phyloP scores from a whole-genome alignment of 1,140 invertebrate genomes.

The Apis florea region DNA sequence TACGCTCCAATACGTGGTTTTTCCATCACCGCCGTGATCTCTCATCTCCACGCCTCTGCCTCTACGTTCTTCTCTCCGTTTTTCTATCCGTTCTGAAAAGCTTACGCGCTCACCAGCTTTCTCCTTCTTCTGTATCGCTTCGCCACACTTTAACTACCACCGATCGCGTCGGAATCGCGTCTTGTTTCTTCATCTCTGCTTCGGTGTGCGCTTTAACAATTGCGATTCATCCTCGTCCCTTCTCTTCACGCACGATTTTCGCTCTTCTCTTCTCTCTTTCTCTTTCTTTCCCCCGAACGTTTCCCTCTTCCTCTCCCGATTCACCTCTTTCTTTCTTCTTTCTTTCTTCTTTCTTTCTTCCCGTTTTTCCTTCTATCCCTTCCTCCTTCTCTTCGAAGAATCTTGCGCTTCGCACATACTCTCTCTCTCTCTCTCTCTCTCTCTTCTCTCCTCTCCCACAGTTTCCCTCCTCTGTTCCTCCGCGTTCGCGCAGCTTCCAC shows the following conservation, averaged over 20 bases:
- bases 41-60: background rate
- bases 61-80: background rate
- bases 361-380: background rate
- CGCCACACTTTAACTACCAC: background rate
- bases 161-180: background rate
- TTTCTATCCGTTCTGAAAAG: background rate
- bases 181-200: background rate
- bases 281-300: background rate
- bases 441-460: slow-evolving; percentile 6
- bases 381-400: background rate
- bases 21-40: slow-evolving; percentile 1
- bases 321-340: background rate
- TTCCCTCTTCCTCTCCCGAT: background rate
- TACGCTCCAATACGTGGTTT: background rate
- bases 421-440: background rate
- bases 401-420: background rate
- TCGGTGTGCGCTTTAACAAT: slow-evolving; percentile 21
- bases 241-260: background rate
- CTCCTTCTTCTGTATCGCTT: background rate
- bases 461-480: background rate
- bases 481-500: slow-evolving; percentile 18
- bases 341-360: background rate
- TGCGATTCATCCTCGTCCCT: slow-evolving; percentile 15
- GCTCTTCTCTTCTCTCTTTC: background rate
- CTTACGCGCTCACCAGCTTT: background rate